Conservation (phyloP, 2,797 vertebrate genomes). For the Odontamblyopus lacepedii region DNA sequence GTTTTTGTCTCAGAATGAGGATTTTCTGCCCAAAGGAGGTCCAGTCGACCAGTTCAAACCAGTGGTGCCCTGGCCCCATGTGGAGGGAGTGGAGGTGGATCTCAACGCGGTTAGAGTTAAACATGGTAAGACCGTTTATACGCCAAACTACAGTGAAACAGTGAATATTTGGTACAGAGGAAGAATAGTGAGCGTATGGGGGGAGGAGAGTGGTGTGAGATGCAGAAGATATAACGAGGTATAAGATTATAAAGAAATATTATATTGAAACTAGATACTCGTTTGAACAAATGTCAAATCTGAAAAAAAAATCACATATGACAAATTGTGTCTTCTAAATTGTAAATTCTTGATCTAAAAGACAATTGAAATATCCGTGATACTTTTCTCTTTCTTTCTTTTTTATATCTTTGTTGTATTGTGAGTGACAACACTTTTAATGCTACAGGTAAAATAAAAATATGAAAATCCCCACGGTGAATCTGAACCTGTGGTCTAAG, state of each 20-base stretch:
- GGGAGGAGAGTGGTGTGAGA: background rate
- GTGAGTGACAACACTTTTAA: too few species aligned
- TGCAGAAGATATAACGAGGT: too few species aligned
- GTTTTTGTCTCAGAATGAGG: slow-evolving; percentile 73
- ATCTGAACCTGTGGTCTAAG: background rate
- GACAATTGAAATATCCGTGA: too few species aligned
- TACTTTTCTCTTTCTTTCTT: too few species aligned
- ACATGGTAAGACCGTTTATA: slow-evolving; percentile 77
- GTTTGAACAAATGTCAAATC: too few species aligned
- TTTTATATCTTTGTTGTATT: too few species aligned
- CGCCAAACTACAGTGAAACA: background rate
- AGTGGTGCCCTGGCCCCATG: slow-evolving; percentile 95
- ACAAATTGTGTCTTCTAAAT: too few species aligned
- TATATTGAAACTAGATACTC: too few species aligned
- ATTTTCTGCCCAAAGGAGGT: slow-evolving; percentile 77
- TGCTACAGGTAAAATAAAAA: background rate
- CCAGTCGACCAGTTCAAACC: slow-evolving; percentile 86
- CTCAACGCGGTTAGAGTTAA: slow-evolving; percentile 91
- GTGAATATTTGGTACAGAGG: background rate
- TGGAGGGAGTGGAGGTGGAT: slow-evolving; percentile 97
- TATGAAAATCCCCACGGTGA: background rate
- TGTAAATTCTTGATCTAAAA: too few species aligned
- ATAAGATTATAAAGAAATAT: too few species aligned
- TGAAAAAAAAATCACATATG: too few species aligned
- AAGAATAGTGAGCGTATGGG: background rate